These are phyloP conservation scores for Mythimna albipuncta DNA, from an alignment of 2,888 invertebrate genomes.

Conservation along the genomic window DNA sequence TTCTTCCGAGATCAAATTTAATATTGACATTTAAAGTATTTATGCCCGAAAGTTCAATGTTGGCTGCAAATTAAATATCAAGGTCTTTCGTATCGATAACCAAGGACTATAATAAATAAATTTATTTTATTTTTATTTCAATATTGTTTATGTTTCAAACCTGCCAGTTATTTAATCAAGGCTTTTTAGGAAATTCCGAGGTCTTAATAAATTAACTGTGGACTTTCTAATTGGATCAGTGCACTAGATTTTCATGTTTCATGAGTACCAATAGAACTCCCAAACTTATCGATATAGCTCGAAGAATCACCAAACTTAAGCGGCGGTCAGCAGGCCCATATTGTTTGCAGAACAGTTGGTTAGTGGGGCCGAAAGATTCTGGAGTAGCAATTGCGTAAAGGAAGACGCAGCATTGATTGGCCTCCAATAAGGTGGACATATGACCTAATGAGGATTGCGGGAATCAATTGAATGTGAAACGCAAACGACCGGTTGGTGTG, in stretches of 20 bases:
- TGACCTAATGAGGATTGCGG: no score
- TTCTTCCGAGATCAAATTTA: conserved; percentile 45
- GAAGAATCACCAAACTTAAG: no score
- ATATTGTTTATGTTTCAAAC: background rate
- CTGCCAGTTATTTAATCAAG: background rate
- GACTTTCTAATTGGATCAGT: background rate
- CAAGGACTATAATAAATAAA: conserved; percentile 9
- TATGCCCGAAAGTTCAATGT: conserved; percentile 60
- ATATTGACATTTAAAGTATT: conserved; percentile 59
- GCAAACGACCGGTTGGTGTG: no score
- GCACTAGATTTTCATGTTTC: background rate
- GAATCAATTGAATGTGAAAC: no score
- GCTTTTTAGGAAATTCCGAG: background rate
- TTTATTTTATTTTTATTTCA: background rate
- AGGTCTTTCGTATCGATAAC: conserved; percentile 26
- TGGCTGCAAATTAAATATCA: conserved; percentile 42
- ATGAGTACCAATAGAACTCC: no score
- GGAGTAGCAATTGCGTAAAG: no score
- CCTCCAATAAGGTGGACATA: no score
- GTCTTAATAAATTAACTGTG: background rate
- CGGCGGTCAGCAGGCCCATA: no score
- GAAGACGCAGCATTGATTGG: no score
- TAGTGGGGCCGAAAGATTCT: no score
- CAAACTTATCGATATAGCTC: no score
- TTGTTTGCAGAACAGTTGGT: no score